Evolutionary conservation across 2,113 vertebrate species (phyloP).

Genomic region (Notothenia rossii): DNA sequence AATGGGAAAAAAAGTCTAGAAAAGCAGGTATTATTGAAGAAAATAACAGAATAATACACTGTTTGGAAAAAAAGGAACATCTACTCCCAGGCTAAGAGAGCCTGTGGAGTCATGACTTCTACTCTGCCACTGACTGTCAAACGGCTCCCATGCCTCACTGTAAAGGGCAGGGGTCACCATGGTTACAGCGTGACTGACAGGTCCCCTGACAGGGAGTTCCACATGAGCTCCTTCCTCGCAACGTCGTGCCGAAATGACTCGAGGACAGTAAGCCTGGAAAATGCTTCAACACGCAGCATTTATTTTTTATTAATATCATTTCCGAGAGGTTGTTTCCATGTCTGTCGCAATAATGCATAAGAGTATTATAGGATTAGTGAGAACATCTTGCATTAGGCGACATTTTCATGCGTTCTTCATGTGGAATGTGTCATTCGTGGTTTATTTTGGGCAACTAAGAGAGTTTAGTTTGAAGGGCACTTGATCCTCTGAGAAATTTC

Average conservation of each 20-base stretch:
- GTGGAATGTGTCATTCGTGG: neutral
- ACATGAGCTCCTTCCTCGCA: slow-evolving; percentile 5
- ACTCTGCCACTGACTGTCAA: neutral
- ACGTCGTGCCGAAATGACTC: neutral
- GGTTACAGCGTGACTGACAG: slow-evolving; percentile 36
- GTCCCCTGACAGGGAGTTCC: slow-evolving; percentile 36
- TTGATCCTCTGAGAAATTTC: neutral
- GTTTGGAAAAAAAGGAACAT: neutral
- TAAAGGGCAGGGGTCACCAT: slow-evolving; percentile 29
- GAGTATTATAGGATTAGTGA: neutral
- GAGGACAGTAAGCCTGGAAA: neutral
- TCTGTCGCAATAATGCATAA: neutral
- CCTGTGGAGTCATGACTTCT: neutral
- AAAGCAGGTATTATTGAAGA: neutral
- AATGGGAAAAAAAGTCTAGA: neutral
- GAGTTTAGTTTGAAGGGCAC: neutral
- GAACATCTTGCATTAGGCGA: neutral
- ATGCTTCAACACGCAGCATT: neutral
- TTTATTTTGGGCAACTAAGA: neutral
- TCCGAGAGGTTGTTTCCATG: neutral
- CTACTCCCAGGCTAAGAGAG: neutral
- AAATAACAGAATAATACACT: neutral
- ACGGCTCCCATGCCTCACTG: neutral
- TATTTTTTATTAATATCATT: neutral
- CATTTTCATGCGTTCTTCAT: neutral